These are phyloP conservation scores for Myrmecophaga tridactyla DNA, from an alignment of 2,113 vertebrate species.

Conservation along the genomic window DNA sequence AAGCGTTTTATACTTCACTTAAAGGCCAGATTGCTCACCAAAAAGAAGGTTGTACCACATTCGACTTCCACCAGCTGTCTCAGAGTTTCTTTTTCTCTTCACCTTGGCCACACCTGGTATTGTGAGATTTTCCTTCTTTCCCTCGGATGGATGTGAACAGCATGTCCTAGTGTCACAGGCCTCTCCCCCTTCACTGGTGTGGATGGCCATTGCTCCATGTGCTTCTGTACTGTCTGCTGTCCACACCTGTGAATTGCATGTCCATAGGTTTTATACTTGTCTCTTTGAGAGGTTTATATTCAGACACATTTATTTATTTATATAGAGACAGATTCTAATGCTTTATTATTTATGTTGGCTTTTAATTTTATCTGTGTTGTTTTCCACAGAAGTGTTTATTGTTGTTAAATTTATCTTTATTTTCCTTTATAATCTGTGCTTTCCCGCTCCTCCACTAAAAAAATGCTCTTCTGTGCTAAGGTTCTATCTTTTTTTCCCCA, in stretches of 20 bases:
- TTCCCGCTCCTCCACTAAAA: neutral
- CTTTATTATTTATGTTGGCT: neutral
- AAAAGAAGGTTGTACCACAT: neutral
- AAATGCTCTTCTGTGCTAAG: neutral
- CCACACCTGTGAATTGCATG: neutral
- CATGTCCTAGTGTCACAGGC: neutral
- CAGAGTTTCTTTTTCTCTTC: neutral
- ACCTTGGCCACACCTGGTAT: neutral
- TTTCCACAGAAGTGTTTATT: neutral
- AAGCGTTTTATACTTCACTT: neutral
- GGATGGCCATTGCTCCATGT: neutral
- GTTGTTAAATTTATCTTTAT: neutral
- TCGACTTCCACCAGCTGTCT: neutral
- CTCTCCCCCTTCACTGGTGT: neutral
- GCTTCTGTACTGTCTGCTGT: neutral
- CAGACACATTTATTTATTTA: neutral
- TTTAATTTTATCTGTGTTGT: slow-evolving; percentile 1
- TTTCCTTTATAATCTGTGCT: slow-evolving; percentile 16
- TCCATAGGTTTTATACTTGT: neutral
- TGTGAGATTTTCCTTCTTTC: neutral
- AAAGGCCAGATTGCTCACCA: neutral
- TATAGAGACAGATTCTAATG: neutral
- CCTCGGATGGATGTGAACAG: neutral
- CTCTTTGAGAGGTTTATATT: neutral
- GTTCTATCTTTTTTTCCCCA: neutral